Base-by-base conservation (phyloP, 2,888 invertebrate genomes). In the Hemicrepidius hirtus region DNA sequence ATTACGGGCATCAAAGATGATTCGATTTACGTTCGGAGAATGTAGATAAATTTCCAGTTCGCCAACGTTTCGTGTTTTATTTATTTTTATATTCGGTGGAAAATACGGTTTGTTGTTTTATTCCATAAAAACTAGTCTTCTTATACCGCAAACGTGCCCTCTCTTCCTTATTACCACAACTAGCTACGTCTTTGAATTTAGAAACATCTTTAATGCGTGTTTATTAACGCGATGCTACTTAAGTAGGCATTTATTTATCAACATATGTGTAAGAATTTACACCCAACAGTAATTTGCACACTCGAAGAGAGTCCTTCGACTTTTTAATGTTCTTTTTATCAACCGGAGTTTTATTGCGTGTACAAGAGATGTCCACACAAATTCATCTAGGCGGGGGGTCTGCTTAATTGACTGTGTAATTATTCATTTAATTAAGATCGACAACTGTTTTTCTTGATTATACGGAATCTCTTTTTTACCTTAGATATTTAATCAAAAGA, bases 151-250 rank as follows among this genome's bases (percentile, higher is more conserved):
- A 46, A 46, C 46, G 16, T 46, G 46, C 20, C 46, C 46, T 46
- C 28, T 53, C 28, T 53, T 53, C 28, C 53, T 53, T 53, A 53
- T 28, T 53, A 12, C 28, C n/a, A n/a, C n/a, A n/a, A 21, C 12
- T 6, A 32, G 20, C 10, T 3, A 4, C 16, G 16, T 16, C 16
- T 24, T 13, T 28, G 53, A 53, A 53, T 53, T 53, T 28, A 28
- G 53, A 53, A 53, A 53, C 53, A 53, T 24, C 53, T 53, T 53
- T 53, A 53, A 53, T 53, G 28, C 53, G 53, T 53, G 53, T 53
- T 53, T 53, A 53, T 53, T 53, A 53, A 21, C 53, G 53, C 9
- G 16, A 24, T 3, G 9, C 53, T 53, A 32, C 53, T 53, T 53
- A 50, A 50, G 50, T n/a, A 10, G 24, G 13, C 20, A 50, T 24